Evolutionary conservation across 2,888 invertebrate species (phyloP).

Genomic region (Caenorhabditis sp.): DNA sequence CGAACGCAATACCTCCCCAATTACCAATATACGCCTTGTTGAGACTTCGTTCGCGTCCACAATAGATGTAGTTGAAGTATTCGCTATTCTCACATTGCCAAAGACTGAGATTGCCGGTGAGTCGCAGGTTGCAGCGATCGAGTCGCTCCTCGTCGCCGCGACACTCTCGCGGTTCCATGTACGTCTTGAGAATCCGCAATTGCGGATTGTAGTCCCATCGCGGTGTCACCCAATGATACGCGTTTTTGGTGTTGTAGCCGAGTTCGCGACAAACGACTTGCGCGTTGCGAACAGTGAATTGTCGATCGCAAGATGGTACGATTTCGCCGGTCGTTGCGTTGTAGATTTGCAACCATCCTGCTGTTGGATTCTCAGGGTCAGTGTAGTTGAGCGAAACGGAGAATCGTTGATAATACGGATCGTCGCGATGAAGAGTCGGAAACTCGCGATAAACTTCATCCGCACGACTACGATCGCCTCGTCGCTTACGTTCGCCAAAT

Average conservation of each 20-base stretch:
- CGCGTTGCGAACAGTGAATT: conserved; percentile 94
- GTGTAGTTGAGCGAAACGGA: conserved; percentile 51
- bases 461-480: conserved; percentile 35
- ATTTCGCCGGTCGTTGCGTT: conserved; percentile 93
- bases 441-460: conserved; percentile 66
- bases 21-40: conserved; percentile 76
- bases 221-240: conserved; percentile 85
- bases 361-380: conserved; percentile 45
- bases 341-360: conserved; percentile 77
- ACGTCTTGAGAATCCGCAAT: conserved; percentile 87
- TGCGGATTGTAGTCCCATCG: conserved; percentile 89
- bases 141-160: conserved; percentile 77
- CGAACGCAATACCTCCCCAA: conserved; percentile 92
- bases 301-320: conserved; percentile 92
- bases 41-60: conserved; percentile 76
- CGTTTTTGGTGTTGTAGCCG: conserved; percentile 86
- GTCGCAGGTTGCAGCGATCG: conserved; percentile 52
- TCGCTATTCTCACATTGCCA: conserved; percentile 81
- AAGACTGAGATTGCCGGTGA: conserved; percentile 72
- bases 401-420: conserved; percentile 68
- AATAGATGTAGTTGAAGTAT: conserved; percentile 88
- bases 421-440: conserved; percentile 65
- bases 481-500: background rate
- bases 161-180: conserved; percentile 88
- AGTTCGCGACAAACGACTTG: conserved; percentile 86